These are phyloP conservation scores for Globodera rostochiensis DNA, from an alignment of 1,140 invertebrate species.

Conservation along the genomic window DNA sequence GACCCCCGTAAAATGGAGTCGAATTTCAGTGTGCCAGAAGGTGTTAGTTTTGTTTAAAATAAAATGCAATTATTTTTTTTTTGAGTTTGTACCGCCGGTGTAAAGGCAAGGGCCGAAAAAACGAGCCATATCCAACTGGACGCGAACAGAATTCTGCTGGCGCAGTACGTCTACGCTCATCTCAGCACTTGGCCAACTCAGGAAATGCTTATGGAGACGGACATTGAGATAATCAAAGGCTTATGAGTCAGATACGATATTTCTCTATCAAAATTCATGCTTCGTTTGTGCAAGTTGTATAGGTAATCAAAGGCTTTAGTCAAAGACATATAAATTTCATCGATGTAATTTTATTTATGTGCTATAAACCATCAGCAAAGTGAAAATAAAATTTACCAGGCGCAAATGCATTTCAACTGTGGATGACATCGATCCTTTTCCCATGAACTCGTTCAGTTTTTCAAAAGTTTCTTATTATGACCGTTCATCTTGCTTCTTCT, in stretches of 20 bases:
- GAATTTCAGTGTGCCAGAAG: background rate
- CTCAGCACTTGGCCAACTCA: slow-evolving; percentile 10
- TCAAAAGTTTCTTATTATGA: too few species aligned
- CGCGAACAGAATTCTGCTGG: slow-evolving; percentile 22
- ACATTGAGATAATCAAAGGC: background rate
- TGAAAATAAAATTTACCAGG: too few species aligned
- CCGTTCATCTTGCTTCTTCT: too few species aligned
- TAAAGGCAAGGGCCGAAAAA: slow-evolving; percentile 23
- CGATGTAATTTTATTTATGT: background rate
- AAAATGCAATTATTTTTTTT: background rate
- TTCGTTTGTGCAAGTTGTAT: background rate
- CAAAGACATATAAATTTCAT: background rate
- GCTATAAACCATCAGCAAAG: background rate
- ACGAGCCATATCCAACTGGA: slow-evolving; percentile 21
- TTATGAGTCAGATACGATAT: background rate
- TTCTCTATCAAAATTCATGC: background rate
- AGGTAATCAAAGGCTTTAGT: background rate
- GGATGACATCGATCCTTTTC: too few species aligned
- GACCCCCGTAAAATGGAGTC: slow-evolving; percentile 2
- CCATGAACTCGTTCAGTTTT: too few species aligned
- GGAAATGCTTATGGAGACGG: slow-evolving; percentile 11
- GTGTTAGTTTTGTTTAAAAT: background rate
- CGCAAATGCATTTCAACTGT: too few species aligned
- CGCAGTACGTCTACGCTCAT: slow-evolving; percentile 27
- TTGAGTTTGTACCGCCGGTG: slow-evolving; percentile 19